Conservation (phyloP, 2,797 vertebrate genomes). For the Spinibarbus caldwelli region DNA sequence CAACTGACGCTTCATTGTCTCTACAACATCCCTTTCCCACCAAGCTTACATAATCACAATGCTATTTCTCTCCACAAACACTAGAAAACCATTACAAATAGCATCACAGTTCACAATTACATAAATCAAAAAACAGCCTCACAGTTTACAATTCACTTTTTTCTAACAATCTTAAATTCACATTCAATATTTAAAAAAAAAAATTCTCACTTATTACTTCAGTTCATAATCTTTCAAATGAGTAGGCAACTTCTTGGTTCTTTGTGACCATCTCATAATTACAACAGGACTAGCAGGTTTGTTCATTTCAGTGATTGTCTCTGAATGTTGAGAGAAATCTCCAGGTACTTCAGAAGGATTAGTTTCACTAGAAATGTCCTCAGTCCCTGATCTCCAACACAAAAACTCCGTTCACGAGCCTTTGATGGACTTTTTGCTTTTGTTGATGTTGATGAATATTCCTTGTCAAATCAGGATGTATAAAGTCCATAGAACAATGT, state of each 20-base stretch:
- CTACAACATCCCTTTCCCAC: too few species aligned
- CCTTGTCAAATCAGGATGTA: slow-evolving; percentile 33
- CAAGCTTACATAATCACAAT: too few species aligned
- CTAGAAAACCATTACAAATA: too few species aligned
- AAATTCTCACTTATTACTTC: too few species aligned
- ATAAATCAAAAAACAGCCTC: too few species aligned
- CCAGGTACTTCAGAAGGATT: neutral
- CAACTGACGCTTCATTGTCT: too few species aligned
- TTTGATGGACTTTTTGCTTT: slow-evolving; percentile 32
- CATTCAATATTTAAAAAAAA: too few species aligned
- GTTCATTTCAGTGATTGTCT: too few species aligned
- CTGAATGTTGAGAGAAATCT: neutral
- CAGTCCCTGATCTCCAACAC: neutral
- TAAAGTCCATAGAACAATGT: slow-evolving; percentile 12
- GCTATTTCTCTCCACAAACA: too few species aligned
- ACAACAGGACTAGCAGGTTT: neutral
- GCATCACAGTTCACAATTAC: too few species aligned
- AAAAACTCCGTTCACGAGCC: neutral
- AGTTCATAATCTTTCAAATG: neutral
- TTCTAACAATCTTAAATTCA: too few species aligned
- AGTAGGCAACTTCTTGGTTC: neutral
- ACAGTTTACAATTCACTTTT: too few species aligned
- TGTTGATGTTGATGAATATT: slow-evolving; percentile 17
- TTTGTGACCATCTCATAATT: neutral
- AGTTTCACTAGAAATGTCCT: neutral